Percentiles rank a stretch among this genome's conserved stretches.
These are phyloP conservation scores for Vicugna pacos DNA, from an alignment of 2,113 vertebrate species.

Conservation along the genomic window DNA sequence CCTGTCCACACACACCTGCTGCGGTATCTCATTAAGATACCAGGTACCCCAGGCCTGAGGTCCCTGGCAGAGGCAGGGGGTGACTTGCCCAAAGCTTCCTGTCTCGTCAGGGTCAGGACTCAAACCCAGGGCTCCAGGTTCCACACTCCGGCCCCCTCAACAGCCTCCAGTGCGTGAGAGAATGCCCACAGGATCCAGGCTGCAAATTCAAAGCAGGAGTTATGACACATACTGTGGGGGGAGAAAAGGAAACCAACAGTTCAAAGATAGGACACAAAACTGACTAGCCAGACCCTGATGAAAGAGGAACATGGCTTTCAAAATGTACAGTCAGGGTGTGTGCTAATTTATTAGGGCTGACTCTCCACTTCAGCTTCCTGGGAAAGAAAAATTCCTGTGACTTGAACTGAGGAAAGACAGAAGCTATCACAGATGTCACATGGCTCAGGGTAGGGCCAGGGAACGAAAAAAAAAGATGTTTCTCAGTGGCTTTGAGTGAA, in stretches of 20 bases:
- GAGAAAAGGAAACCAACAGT: not conserved
- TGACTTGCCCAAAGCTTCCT: not conserved
- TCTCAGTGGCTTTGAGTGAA: not conserved
- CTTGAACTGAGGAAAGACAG: not conserved
- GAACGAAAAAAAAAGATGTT: not conserved
- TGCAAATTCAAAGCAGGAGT: not conserved
- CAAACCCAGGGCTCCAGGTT: not conserved
- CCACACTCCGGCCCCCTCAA: not conserved
- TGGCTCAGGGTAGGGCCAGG: not conserved
- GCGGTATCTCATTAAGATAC: not conserved
- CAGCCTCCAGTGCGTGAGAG: not conserved
- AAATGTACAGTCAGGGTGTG: accelerated
- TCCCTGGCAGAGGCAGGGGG: not conserved
- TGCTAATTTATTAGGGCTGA: not conserved
- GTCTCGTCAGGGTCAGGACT: not conserved
- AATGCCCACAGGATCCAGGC: not conserved
- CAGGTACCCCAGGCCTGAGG: not conserved
- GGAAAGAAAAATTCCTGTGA: not conserved
- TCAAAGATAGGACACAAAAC: not conserved
- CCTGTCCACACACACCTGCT: not conserved
- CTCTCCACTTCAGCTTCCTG: not conserved
- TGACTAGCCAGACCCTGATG: not conserved
- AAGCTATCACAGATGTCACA: not conserved
- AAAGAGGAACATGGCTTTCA: not conserved
- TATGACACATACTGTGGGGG: not conserved